phyloP scores from a whole-genome alignment of 2,113 vertebrate genomes.

The Chaenocephalus aceratus region DNA sequence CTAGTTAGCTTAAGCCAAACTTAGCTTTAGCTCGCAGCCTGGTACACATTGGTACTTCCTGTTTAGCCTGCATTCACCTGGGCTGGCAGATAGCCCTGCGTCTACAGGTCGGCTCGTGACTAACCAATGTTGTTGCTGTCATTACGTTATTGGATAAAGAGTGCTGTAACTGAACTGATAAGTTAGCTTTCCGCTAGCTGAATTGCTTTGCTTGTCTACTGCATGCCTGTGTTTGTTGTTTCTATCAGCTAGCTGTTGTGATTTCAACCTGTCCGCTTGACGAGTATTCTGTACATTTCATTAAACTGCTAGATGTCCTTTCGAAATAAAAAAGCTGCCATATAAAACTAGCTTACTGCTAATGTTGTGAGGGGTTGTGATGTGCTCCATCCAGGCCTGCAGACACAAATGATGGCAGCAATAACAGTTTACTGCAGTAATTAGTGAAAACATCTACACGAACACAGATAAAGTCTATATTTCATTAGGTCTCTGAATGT shows the following conservation, averaged over 20 bases:
- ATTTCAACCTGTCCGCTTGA: neutral
- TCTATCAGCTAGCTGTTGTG: slow-evolving; percentile 16
- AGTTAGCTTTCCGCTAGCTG: slow-evolving; percentile 49
- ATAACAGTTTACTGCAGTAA: neutral
- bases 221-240: slow-evolving; percentile 10
- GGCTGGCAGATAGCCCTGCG: slow-evolving; percentile 1
- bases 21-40: slow-evolving; percentile 58
- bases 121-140: neutral
- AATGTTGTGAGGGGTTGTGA: slow-evolving; percentile 5
- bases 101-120: neutral
- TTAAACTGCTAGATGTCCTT: neutral
- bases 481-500: neutral
- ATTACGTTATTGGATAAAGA: neutral
- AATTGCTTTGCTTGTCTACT: neutral
- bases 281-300: neutral
- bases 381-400: slow-evolving; percentile 47
- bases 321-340: neutral
- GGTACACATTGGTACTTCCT: slow-evolving; percentile 49
- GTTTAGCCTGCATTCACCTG: slow-evolving; percentile 45
- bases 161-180: neutral
- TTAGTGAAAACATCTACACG: neutral
- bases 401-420: slow-evolving; percentile 3
- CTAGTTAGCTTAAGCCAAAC: slow-evolving; percentile 71
- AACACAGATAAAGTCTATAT: neutral
- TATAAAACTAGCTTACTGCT: neutral